Evolutionary conservation across 2,888 invertebrate species (phyloP), one percentile per base, ranked within the genome.

Genomic region (Temnothorax unifasciatus): DNA sequence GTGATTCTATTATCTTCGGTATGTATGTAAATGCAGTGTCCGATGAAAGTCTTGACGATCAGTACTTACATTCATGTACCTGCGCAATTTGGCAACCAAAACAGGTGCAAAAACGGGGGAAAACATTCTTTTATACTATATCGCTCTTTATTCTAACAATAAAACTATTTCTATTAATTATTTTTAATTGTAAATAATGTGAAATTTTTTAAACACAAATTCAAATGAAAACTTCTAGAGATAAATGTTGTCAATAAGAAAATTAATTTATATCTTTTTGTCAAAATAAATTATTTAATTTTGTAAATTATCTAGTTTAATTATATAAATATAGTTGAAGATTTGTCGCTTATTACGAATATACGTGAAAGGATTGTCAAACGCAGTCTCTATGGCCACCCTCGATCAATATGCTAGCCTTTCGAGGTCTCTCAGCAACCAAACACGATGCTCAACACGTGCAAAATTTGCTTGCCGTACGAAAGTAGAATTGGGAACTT

Each of bases 391-490:
- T 52, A 59, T 15, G 47, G 38, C 13, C 47, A 71, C 18, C n/a
- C 44, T 18, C 47, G 59, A 81, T 81, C 79, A 15, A 81, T 81
- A 69, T 25, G 1, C 25, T 38, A 38, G 13, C 41, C 13, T 47
- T 15, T 29, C 54, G 47, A 5, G 59, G 83, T 84, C 15, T 71
- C 83, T 81, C 47, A 64, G 83, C 83, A 84, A 84, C 83, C 82
- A 81, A 81, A 81, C 79, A 66, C n/a, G 13, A 21, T 44, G 77
- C 38, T 81, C 59, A 13, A 13, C 4, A 13, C 13, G 9, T 18
- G 25, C 18, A 71, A 57, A 41, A 47, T 59, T 69, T 59, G 13
- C 21, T 47, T 59, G 15, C 4, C 38, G 3, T 4, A 41, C 21
- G 8, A n/a, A 44, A 59, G 34, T 38, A 15, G 13, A 59, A 18